These are phyloP conservation scores for Micronycteris hirsuta DNA, from an alignment of 2,113 vertebrate species.

Conservation along the genomic window DNA sequence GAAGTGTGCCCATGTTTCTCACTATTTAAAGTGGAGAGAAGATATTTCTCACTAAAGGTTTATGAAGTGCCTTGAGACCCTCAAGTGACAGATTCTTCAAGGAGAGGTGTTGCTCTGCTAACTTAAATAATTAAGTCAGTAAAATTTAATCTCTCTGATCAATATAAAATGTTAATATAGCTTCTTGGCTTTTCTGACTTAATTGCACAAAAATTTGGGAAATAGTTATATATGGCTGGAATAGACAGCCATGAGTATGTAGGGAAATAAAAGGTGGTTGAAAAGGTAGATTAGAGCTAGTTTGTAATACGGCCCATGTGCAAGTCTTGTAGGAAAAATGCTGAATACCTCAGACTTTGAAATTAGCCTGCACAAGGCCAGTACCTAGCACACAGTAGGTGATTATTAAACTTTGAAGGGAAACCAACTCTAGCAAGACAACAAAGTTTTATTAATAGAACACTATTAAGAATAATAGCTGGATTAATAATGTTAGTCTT, in stretches of 20 bases:
- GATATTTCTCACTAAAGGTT: background rate
- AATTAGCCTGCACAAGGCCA: background rate
- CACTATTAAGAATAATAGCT: background rate
- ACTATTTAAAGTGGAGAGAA: background rate
- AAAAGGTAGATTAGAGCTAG: background rate
- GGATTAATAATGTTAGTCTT: background rate
- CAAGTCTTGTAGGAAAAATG: background rate
- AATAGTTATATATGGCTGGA: background rate
- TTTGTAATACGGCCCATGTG: background rate
- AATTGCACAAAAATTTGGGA: background rate
- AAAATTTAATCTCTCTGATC: conserved; percentile 40
- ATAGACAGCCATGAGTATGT: background rate
- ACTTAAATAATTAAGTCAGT: conserved; percentile 37
- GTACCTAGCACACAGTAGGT: background rate
- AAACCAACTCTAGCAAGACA: background rate
- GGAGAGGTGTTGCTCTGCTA: background rate
- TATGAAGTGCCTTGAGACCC: background rate
- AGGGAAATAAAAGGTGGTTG: background rate
- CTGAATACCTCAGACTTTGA: background rate
- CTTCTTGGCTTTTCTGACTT: conserved; percentile 19
- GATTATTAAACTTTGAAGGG: background rate
- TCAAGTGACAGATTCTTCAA: background rate
- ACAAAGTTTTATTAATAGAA: background rate
- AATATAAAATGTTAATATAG: conserved; percentile 18
- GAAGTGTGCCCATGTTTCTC: background rate